phyloP scores from a whole-genome alignment of 2,797 vertebrate species.

The Leuciscus waleckii region DNA sequence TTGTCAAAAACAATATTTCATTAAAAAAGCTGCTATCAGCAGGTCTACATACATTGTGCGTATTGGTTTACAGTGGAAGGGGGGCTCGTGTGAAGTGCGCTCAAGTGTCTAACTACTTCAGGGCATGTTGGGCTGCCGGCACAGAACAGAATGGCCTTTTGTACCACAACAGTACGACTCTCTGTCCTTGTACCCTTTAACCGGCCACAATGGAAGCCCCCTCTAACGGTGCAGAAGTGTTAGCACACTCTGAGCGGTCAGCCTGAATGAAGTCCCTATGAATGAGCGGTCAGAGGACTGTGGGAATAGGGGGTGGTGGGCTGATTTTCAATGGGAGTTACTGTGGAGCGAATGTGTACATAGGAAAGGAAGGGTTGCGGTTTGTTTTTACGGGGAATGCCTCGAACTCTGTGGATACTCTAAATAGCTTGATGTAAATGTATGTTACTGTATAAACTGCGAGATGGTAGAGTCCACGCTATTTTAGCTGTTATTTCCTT shows the following conservation, averaged over 20 bases:
- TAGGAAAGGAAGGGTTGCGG: constrained; percentile 28
- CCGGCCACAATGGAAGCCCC: constrained; percentile 44
- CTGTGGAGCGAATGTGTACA: constrained; percentile 15
- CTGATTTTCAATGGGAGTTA: constrained; percentile 35
- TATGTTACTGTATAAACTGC: neutral
- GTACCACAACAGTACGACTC: constrained; percentile 52
- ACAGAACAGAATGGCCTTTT: constrained; percentile 63
- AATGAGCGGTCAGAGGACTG: constrained; percentile 37
- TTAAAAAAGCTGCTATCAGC: constrained; percentile 18
- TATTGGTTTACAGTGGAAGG: constrained; percentile 48
- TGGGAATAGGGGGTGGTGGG: constrained; percentile 25
- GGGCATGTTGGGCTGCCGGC: constrained; percentile 58
- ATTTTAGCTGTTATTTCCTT: neutral
- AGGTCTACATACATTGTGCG: constrained; percentile 39
- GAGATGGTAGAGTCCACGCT: neutral
- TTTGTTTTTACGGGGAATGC: constrained; percentile 27
- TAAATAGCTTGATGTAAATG: constrained; percentile 9
- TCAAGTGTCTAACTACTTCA: constrained; percentile 64
- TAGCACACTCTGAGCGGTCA: constrained; percentile 33
- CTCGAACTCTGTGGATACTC: neutral
- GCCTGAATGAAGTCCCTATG: constrained; percentile 55
- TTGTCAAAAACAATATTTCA: constrained; percentile 12
- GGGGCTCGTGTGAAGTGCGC: constrained; percentile 57
- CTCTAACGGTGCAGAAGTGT: constrained; percentile 49
- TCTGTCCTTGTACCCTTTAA: constrained; percentile 40